Percentiles rank a stretch among this genome's conserved stretches.
phyloP scores from a whole-genome alignment of 2,888 invertebrate species.

The Cosmia pyralina region DNA sequence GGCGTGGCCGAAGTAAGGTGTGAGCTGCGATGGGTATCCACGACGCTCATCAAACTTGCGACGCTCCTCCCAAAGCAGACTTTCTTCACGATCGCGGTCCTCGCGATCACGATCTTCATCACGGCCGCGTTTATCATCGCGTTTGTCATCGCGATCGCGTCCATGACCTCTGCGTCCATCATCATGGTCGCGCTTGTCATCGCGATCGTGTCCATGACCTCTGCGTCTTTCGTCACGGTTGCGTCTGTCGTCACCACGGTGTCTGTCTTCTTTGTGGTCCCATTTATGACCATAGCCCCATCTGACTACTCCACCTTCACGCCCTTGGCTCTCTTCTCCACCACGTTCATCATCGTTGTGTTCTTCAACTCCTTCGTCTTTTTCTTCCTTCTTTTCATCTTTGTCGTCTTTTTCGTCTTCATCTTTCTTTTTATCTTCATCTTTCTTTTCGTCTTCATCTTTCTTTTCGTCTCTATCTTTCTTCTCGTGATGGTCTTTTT shows the following conservation, averaged over 20 bases:
- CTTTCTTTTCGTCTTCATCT: slow-evolving; percentile 22
- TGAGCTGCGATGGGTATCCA: slow-evolving; percentile 46
- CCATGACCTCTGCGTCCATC: slow-evolving; percentile 22
- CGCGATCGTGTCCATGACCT: neutral
- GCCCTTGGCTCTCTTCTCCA: slow-evolving; percentile 39
- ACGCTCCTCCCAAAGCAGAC: slow-evolving; percentile 38
- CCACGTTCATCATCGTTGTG: slow-evolving; percentile 22
- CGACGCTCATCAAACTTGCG: slow-evolving; percentile 51
- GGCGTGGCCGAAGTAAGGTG: slow-evolving; percentile 45
- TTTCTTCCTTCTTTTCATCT: slow-evolving; percentile 27
- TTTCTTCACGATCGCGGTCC: slow-evolving; percentile 52
- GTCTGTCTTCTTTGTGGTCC: slow-evolving; percentile 35
- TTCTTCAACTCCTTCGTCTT: slow-evolving; percentile 27
- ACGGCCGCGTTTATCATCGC: slow-evolving; percentile 19
- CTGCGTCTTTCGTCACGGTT: slow-evolving; percentile 30
- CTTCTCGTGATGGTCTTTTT: slow-evolving; percentile 37
- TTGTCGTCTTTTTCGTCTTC: slow-evolving; percentile 6
- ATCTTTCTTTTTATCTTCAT: slow-evolving; percentile 10
- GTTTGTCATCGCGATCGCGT: slow-evolving; percentile 24
- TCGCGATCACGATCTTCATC: slow-evolving; percentile 18
- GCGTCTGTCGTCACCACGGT: slow-evolving; percentile 13
- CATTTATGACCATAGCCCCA: slow-evolving; percentile 52
- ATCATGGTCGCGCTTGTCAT: slow-evolving; percentile 15
- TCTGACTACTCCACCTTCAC: slow-evolving; percentile 34
- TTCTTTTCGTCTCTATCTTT: slow-evolving; percentile 20